Base-by-base conservation (phyloP, 2,888 invertebrate genomes). In the Meghimatium bilineatum region DNA sequence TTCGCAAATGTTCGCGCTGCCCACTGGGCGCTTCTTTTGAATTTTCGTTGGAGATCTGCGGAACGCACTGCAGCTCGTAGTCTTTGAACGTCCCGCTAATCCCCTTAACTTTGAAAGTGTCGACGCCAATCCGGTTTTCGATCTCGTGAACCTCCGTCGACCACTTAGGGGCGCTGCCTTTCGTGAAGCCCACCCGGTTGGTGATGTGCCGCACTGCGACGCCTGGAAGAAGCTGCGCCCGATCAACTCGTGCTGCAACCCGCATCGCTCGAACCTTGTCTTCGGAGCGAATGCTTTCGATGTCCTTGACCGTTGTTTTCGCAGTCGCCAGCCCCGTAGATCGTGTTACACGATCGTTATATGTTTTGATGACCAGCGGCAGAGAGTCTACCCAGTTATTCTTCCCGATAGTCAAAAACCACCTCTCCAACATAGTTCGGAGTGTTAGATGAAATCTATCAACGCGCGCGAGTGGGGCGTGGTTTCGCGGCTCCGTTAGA, bases 201-300 rank as follows among this genome's bases (percentile, higher is more conserved):
- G 63, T 63, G 63, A 63, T 63, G 63, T 63, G 63, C 63, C 63
- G 63, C 63, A 63, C 63, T 63, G 63, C n/a, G 14, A 63, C 29
- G 29, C 63, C 63, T 14, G 63, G 63, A n/a, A 63, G 63, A n/a
- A 63, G 63, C 3, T 63, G 63, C 5, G 29, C 63, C 2, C 29
- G 63, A 63, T 63, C 63, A 10, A 63, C 63, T n/a, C 63, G 63
- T 63, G 63, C 63, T 10, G 63, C 63, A 63, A 63, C 29, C 14
- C 63, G 63, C 63, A 63, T 29, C 3, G 29, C 63, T 14, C 63
- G 3, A 5, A 3, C 63, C 63, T 63, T 63, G 14, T 63, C 63
- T 63, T 63, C 63, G 63, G 14, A 14, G 63, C 63, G 63, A 63
- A 63, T 63, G 63, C 63, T 3, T 14, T 3, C 63, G 3, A 29